phyloP scores from a whole-genome alignment of 2,888 invertebrate genomes.

The Drosophila aldrichi region DNA sequence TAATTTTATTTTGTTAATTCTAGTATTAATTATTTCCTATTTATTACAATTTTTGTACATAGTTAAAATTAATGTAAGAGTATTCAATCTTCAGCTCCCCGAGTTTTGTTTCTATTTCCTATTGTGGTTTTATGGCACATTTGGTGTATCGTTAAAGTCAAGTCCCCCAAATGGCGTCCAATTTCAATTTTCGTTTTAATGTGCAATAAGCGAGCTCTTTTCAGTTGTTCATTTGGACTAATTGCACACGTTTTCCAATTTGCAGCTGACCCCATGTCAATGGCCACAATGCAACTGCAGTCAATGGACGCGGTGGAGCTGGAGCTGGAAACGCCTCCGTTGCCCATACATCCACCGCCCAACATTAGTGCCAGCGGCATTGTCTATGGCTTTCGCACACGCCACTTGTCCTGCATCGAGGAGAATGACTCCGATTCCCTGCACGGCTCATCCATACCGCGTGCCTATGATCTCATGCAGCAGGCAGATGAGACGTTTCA shows the following conservation, averaged over 20 bases:
- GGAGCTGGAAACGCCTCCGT: constrained; percentile 63
- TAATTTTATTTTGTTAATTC: too few species aligned
- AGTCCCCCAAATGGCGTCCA: constrained; percentile 32
- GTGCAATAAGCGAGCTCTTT: constrained; percentile 21
- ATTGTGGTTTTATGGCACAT: constrained; percentile 29
- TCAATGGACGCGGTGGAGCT: constrained; percentile 39
- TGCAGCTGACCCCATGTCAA: constrained; percentile 41
- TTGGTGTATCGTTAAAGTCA: constrained; percentile 56
- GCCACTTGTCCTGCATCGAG: constrained; percentile 85
- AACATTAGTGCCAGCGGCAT: constrained; percentile 59
- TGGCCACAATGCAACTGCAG: constrained; percentile 58
- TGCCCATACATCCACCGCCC: constrained; percentile 57
- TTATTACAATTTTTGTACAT: too few species aligned
- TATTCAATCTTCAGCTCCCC: not conserved
- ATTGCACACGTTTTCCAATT: constrained; percentile 14
- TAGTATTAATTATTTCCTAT: not conserved
- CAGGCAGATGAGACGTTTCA: constrained; percentile 83
- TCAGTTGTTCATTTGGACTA: constrained; percentile 28
- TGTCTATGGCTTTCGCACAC: constrained; percentile 83
- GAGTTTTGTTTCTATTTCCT: not conserved
- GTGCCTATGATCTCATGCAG: constrained; percentile 83
- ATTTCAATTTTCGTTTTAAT: constrained; percentile 43
- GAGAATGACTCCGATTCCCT: constrained; percentile 85
- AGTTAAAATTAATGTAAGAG: not conserved
- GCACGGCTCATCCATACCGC: constrained; percentile 83